These are phyloP conservation scores for Diglossa brunneiventris DNA, from an alignment of 2,113 vertebrate genomes.

Conservation along the genomic window DNA sequence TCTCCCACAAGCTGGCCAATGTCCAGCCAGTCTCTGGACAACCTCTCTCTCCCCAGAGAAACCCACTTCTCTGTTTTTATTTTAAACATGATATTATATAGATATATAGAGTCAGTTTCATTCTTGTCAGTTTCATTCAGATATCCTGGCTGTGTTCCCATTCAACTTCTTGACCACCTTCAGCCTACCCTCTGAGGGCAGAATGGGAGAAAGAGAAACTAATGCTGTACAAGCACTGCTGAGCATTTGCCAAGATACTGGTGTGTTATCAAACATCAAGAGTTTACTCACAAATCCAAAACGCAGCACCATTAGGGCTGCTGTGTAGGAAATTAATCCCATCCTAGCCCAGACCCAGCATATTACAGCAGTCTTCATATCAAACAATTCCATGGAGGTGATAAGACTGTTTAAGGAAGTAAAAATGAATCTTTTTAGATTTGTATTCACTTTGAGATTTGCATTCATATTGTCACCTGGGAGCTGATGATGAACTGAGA, in stretches of 20 bases:
- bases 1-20: neutral
- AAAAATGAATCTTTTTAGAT: neutral
- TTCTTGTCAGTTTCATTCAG: neutral
- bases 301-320: fast-evolving
- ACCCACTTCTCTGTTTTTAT: neutral
- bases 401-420: neutral
- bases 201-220: neutral
- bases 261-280: neutral
- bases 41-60: neutral
- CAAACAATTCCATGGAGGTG: neutral
- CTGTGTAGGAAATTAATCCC: neutral
- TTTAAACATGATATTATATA: neutral
- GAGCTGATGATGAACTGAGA: neutral
- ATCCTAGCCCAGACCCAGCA: neutral
- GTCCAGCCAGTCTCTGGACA: neutral
- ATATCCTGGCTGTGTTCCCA: neutral
- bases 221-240: neutral
- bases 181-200: neutral
- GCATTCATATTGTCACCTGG: neutral
- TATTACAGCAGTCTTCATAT: neutral
- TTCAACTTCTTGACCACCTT: neutral
- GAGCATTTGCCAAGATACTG: neutral
- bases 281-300: neutral
- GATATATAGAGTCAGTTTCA: neutral
- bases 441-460: neutral